These are phyloP conservation scores for Cephus runcator DNA, from an alignment of 2,888 invertebrate species.

Conservation along the genomic window DNA sequence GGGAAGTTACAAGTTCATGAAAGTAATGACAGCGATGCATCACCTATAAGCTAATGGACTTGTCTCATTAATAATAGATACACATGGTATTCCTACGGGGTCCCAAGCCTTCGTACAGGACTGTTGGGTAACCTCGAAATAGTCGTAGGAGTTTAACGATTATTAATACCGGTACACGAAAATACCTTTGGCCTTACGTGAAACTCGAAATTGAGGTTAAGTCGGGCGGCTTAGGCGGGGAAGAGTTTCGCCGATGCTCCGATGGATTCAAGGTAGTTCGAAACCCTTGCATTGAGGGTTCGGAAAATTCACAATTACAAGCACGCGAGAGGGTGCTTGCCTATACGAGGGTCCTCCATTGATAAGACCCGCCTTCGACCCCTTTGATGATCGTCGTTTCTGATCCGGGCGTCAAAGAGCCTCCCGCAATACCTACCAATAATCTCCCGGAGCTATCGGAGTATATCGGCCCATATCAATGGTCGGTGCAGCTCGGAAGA, in stretches of 20 bases:
- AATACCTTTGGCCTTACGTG: no score
- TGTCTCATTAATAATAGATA: no score
- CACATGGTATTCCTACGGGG: no score
- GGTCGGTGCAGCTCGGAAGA: not conserved
- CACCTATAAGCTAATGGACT: no score
- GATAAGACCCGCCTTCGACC: not conserved
- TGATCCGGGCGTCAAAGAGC: conserved; percentile 26
- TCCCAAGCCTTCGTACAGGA: no score
- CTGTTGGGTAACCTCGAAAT: no score
- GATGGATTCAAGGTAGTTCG: not conserved
- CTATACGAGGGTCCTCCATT: conserved; percentile 11
- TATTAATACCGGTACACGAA: no score
- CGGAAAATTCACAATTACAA: conserved; percentile 19
- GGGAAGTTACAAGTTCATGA: no score
- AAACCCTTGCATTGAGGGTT: conserved; percentile 1
- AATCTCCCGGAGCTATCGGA: not conserved
- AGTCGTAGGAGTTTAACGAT: no score
- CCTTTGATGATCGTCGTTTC: conserved; percentile 25
- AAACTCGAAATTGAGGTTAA: no score
- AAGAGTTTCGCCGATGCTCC: not conserved
- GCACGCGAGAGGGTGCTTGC: not conserved
- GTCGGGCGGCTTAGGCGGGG: not conserved
- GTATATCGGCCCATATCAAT: not conserved
- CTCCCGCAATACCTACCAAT: conserved; percentile 20
- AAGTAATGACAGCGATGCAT: no score